phyloP scores from a whole-genome alignment of 2,113 vertebrate species.

The Corydoras sp. region DNA sequence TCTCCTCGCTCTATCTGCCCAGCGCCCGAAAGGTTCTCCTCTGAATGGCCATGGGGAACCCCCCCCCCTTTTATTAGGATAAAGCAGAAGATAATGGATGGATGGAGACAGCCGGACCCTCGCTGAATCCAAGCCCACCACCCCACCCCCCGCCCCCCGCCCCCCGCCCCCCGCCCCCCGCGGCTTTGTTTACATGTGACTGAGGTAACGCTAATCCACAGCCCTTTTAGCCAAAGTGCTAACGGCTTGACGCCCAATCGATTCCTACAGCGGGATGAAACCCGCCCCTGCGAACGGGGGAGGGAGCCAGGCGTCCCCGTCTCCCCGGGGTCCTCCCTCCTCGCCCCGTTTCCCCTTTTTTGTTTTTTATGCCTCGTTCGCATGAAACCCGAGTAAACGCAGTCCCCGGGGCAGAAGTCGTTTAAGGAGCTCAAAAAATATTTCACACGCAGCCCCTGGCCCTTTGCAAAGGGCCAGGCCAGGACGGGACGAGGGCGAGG shows the following conservation, averaged over 20 bases:
- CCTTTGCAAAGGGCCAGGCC: slow-evolving; percentile 5
- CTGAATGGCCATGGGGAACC: too few relatives aligned
- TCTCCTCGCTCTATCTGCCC: too few relatives aligned
- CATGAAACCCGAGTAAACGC: slow-evolving; percentile 14
- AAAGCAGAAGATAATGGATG: too few relatives aligned
- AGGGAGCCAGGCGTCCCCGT: slow-evolving; percentile 13
- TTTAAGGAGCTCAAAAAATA: slow-evolving; percentile 30
- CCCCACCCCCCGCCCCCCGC: too few relatives aligned
- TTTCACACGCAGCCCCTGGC: slow-evolving; percentile 9
- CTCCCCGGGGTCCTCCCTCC: not conserved
- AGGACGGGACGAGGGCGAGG: too few relatives aligned
- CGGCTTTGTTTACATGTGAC: slow-evolving; percentile 27
- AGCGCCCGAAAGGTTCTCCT: too few relatives aligned
- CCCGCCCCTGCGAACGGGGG: slow-evolving; percentile 13
- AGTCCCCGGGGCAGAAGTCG: slow-evolving; percentile 14
- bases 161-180: not conserved
- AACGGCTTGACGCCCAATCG: slow-evolving; percentile 30
- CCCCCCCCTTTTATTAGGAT: too few relatives aligned
- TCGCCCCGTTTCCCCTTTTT: not conserved
- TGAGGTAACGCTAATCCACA: slow-evolving; percentile 27
- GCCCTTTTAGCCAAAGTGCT: slow-evolving; percentile 15
- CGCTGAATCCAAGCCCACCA: not conserved
- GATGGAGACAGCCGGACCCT: slow-evolving; percentile 8
- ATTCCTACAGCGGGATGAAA: slow-evolving; percentile 33
- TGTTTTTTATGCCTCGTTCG: not conserved